These are phyloP conservation scores for Gopherus evgoodei DNA, from an alignment of 2,113 vertebrate species.

Conservation along the genomic window DNA sequence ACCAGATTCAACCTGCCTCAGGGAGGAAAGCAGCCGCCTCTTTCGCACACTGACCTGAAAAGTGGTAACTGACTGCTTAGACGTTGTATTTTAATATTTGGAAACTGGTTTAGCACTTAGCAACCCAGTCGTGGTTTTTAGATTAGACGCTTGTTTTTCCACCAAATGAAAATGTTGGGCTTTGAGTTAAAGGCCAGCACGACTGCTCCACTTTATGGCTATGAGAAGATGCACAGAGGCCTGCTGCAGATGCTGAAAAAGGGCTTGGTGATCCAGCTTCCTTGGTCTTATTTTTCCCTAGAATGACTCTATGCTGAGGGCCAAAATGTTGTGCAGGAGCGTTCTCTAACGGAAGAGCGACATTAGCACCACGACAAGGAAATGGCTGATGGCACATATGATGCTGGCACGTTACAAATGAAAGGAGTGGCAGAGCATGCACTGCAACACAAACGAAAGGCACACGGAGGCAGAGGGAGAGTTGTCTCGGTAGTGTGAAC, in stretches of 20 bases:
- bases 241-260: not conserved
- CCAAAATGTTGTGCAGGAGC: not conserved
- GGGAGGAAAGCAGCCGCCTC: not conserved
- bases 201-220: not conserved
- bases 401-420: not conserved
- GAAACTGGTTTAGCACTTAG: not conserved
- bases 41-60: not conserved
- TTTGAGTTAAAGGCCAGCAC: not conserved
- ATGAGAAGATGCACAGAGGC: not conserved
- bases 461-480: accelerated
- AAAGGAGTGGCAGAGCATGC: not conserved
- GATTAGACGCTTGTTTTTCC: not conserved
- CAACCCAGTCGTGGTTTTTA: not conserved
- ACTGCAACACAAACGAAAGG: not conserved
- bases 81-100: not conserved
- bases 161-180: not conserved
- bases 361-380: not conserved
- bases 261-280: not conserved
- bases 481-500: no score
- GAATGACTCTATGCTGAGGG: not conserved
- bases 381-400: not conserved
- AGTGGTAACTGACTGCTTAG: not conserved
- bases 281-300: not conserved
- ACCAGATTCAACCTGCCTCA: not conserved
- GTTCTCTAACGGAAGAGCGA: not conserved